Conservation (phyloP, 2,113 vertebrate genomes). For the Haplochromis burtoni region DNA sequence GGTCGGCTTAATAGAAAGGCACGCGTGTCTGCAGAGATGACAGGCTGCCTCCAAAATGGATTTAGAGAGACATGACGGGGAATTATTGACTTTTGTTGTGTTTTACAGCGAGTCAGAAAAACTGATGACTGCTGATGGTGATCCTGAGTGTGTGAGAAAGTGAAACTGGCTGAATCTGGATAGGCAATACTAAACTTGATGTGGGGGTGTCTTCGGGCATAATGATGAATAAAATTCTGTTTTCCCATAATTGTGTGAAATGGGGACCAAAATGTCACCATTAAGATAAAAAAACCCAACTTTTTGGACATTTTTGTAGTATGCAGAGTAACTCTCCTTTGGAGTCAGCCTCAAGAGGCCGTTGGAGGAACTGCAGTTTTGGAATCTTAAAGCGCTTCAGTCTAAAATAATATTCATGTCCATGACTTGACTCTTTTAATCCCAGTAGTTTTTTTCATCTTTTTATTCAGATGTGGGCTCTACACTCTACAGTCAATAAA, state of each 20-base stretch:
- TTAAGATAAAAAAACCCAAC: neutral
- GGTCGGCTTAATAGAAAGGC: conserved; percentile 3
- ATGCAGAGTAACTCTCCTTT: neutral
- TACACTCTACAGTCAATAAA: neutral
- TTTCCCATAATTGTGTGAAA: neutral
- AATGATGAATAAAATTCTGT: neutral
- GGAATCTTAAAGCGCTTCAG: neutral
- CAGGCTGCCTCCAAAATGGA: conserved; percentile 5
- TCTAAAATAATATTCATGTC: neutral
- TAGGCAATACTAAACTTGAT: neutral
- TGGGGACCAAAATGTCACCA: neutral
- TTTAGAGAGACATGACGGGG: neutral
- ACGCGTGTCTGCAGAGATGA: neutral
- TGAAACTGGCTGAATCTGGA: neutral
- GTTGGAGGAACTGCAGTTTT: neutral
- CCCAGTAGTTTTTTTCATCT: neutral
- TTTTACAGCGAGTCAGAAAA: conserved; percentile 3
- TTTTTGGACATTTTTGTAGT: neutral
- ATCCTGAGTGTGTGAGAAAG: neutral
- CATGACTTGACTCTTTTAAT: neutral
- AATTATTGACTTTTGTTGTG: conserved; percentile 35
- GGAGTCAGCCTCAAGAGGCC: neutral
- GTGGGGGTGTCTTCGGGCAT: neutral
- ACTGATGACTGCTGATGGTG: neutral
- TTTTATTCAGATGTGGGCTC: neutral